phyloP scores from a whole-genome alignment of 2,113 vertebrate species.

The Thunnus maccoyii region DNA sequence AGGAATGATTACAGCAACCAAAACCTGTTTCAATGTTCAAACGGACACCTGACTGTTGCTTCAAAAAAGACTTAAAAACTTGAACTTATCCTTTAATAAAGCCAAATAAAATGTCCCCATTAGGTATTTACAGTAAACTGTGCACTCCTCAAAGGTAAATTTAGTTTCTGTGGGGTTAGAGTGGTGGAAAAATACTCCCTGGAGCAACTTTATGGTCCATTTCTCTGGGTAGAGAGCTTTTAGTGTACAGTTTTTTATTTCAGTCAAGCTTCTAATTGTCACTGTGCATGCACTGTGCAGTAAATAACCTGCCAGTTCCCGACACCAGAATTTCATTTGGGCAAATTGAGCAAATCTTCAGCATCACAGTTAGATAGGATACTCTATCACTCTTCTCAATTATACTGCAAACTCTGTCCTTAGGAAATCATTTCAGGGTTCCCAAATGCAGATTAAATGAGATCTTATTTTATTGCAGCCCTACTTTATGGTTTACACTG shows the following conservation, averaged over 20 bases:
- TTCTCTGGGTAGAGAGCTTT: constrained; percentile 14
- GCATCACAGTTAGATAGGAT: background rate
- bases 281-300: background rate
- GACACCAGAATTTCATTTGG: constrained; percentile 13
- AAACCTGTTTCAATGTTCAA: too few species aligned
- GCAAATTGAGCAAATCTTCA: constrained; percentile 17
- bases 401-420: background rate
- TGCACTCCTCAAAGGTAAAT: background rate
- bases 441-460: background rate
- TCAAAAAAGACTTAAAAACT: too few species aligned
- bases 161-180: background rate
- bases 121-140: constrained; percentile 16
- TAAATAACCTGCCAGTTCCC: constrained; percentile 5
- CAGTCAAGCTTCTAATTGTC: constrained; percentile 1
- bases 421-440: constrained; percentile 2
- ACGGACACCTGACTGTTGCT: too few species aligned
- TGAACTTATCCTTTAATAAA: too few species aligned
- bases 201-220: constrained; percentile 17
- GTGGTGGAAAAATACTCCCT: background rate
- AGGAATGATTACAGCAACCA: too few species aligned
- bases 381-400: constrained; percentile 2
- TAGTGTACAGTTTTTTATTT: background rate
- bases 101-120: background rate
- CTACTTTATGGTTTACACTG: background rate
- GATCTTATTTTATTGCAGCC: background rate